Conservation (phyloP, 2,888 invertebrate genomes). For the Synergus umbraculus region DNA sequence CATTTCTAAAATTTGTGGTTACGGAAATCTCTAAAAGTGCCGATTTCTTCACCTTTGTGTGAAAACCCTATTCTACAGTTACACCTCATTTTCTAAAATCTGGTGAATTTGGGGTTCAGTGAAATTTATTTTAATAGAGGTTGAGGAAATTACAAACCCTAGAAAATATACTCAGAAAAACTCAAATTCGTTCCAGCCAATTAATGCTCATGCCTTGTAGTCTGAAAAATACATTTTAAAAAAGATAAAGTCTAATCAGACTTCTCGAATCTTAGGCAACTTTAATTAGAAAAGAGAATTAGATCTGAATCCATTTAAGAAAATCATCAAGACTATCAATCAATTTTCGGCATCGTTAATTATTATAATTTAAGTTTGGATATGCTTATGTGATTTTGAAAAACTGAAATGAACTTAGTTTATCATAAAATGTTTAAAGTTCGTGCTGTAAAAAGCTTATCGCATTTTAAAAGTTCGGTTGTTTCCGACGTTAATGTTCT, state of each 20-base stretch:
- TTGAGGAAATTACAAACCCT: not conserved
- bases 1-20: constrained; percentile 36
- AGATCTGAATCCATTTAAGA: not conserved
- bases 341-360: not conserved
- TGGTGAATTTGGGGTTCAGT: not conserved
- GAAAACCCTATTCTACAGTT: constrained; percentile 24
- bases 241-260: not conserved
- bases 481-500: not conserved
- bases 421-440: not conserved
- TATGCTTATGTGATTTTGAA: not conserved
- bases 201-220: not conserved
- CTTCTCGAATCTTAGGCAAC: not conserved
- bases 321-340: not conserved
- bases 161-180: not conserved
- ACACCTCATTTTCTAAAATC: constrained; percentile 20
- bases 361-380: constrained; percentile 1
- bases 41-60: constrained; percentile 38
- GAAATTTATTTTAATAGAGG: not conserved
- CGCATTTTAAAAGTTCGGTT: constrained; percentile 27
- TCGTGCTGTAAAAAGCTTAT: constrained; percentile 14
- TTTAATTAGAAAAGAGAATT: not conserved
- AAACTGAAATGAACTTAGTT: not conserved
- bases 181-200: not conserved
- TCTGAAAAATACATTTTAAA: not conserved
- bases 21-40: not conserved